Evolutionary conservation across 2,113 vertebrate species (phyloP), one percentile per base, ranked within the genome.

Genomic region (Ictalurus punctatus): DNA sequence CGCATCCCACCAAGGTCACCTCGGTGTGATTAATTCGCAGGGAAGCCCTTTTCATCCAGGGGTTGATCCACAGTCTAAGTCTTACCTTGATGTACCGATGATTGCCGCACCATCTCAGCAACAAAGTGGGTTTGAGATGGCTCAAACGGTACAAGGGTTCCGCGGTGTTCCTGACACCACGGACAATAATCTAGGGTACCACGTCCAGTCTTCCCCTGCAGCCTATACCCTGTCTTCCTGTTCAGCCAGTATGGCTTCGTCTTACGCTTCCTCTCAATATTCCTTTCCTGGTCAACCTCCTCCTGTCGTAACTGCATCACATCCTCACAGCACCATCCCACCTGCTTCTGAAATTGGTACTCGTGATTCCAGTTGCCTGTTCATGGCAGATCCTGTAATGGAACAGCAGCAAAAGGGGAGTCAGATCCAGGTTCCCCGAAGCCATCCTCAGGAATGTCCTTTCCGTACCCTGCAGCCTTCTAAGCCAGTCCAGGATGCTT

Each of bases 211-310:
- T 25, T 92, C 94, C n/a, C 90, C 95, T 61, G 90, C 95, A 96
- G 93, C 97, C 90, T 95, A 97, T 94, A 94, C 96, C 89, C 94
- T 98, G 94, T 95, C 97, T 86, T 95, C 96, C 0, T 98, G 97
- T 94, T 97, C 97, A 52, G 96, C 97, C 90, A 96, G 91, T 90
- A 96, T 96, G 44, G 94, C 96, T 65, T 83, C 91, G 1, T 87
- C 93, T 56, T 96, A 95, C 90, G 96, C 96, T 93, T 95, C 97
- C 27, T 95, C 98, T 92, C 96, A 96, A 87, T 99, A 97, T 92
- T 96, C 97, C 65, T 98, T 97, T 93, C 95, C 97, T 3, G 96
- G 93, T 93, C 97, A 97, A 93, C 95, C 96, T 79, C 92, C 97
- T 63, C 92, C 97, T 88, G 94, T 97, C 81, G 96, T 96, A 90